Conservation (phyloP, 2,113 vertebrate genomes). For the Panurus biarmicus region DNA sequence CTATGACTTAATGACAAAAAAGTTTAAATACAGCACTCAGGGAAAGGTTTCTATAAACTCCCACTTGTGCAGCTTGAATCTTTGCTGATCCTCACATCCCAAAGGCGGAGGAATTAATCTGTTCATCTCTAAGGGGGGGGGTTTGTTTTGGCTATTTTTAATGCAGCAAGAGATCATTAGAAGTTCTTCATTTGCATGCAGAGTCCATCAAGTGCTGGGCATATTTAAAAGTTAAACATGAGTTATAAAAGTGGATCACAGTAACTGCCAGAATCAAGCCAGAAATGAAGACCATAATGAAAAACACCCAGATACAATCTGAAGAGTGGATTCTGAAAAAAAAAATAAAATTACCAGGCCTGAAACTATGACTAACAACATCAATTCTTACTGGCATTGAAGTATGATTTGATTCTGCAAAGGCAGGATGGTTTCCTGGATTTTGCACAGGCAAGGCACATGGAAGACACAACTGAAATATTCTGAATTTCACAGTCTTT, state of each 20-base stretch:
- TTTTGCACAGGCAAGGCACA: background rate
- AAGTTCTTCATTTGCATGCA: background rate
- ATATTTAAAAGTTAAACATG: background rate
- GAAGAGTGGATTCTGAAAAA: background rate
- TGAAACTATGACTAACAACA: background rate
- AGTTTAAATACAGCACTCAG: background rate
- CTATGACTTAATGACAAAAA: background rate
- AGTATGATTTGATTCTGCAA: background rate
- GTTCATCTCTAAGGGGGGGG: background rate
- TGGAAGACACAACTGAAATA: background rate
- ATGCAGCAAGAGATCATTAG: background rate
- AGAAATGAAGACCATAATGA: background rate
- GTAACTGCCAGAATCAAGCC: background rate
- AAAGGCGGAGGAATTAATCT: background rate
- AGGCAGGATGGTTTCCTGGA: background rate
- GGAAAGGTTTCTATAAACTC: background rate
- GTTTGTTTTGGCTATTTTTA: background rate
- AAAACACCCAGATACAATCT: background rate
- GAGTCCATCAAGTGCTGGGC: background rate
- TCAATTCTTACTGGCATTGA: background rate
- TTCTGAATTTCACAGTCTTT: background rate
- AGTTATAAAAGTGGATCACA: background rate
- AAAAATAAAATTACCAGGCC: background rate
- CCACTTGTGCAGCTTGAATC: background rate
- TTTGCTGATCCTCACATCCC: background rate